Conservation (phyloP, 2,797 vertebrate genomes). For the Poeciliopsis presidionis region DNA sequence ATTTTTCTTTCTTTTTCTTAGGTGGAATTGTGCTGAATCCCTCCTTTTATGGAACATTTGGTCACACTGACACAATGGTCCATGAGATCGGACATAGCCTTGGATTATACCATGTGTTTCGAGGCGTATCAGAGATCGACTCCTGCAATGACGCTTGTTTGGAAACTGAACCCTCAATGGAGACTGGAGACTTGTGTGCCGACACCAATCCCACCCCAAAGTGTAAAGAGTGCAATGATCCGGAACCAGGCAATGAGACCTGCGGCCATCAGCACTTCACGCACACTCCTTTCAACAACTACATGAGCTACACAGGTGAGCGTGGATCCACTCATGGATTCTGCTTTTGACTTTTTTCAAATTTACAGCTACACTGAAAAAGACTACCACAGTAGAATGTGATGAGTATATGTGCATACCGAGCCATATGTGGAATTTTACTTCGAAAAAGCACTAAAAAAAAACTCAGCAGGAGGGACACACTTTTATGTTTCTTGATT, state of each 20-base stretch:
- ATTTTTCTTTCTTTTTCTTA: conserved; percentile 27
- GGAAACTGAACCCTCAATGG: conserved; percentile 95
- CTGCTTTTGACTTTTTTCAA: conserved; percentile 11
- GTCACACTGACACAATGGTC: conserved; percentile 98
- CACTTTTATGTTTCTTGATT: conserved; percentile 21
- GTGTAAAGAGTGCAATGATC: conserved; percentile 93
- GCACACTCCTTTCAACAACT: conserved; percentile 96
- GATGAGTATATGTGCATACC: conserved; percentile 38
- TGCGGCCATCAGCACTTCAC: conserved; percentile 91
- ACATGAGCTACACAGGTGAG: conserved; percentile 99
- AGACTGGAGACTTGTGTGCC: conserved; percentile 95
- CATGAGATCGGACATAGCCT: conserved; percentile 97
- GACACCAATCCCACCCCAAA: conserved; percentile 97
- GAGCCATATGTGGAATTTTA: conserved; percentile 55
- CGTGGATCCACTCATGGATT: conserved; percentile 4
- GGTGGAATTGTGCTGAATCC: conserved; percentile 93
- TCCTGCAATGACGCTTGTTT: conserved; percentile 96
- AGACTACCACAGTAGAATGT: conserved; percentile 26
- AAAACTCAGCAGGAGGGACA: conserved; percentile 23
- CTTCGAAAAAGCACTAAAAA: conserved; percentile 14
- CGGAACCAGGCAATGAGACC: conserved; percentile 91
- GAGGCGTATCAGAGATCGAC: conserved; percentile 96
- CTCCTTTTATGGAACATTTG: conserved; percentile 93
- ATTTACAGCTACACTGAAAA: conserved; percentile 26
- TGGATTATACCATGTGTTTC: conserved; percentile 97